These are phyloP conservation scores for Ichneumoninae sp. DNA, from an alignment of 2,888 invertebrate genomes.

Conservation along the genomic window DNA sequence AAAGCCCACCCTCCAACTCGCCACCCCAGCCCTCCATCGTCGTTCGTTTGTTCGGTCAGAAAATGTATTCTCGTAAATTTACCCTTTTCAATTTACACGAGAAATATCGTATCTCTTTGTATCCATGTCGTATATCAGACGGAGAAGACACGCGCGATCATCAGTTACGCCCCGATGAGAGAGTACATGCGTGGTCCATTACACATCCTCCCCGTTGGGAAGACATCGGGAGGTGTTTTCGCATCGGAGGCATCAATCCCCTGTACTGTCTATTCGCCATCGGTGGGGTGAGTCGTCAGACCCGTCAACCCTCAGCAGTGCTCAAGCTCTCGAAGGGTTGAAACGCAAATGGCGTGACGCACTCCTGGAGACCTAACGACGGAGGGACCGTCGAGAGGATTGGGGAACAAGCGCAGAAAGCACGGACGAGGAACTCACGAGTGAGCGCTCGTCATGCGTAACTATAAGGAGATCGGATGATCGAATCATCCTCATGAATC, in stretches of 20 bases:
- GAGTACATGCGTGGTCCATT: slow-evolving; percentile 4
- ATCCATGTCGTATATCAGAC: neutral
- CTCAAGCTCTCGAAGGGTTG: neutral
- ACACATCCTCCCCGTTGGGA: neutral
- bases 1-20: slow-evolving; percentile 38
- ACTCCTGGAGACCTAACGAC: neutral
- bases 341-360: neutral
- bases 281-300: neutral
- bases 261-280: neutral
- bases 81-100: slow-evolving; percentile 17
- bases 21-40: neutral
- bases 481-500: slow-evolving; percentile 45
- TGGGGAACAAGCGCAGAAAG: slow-evolving; percentile 9
- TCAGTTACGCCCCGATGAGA: slow-evolving; percentile 14
- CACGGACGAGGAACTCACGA: neutral
- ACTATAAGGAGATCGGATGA: slow-evolving; percentile 27
- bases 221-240: slow-evolving; percentile 22
- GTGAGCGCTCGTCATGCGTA: neutral
- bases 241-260: slow-evolving; percentile 6
- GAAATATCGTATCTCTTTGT: slow-evolving; percentile 7
- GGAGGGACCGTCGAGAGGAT: neutral
- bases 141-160: slow-evolving; percentile 11
- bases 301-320: neutral
- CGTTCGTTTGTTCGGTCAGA: slow-evolving; percentile 21
- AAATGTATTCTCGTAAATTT: slow-evolving; percentile 47